Evolutionary conservation across 2,888 invertebrate genomes (phyloP).

Genomic region (Ennomos fuscantarius): DNA sequence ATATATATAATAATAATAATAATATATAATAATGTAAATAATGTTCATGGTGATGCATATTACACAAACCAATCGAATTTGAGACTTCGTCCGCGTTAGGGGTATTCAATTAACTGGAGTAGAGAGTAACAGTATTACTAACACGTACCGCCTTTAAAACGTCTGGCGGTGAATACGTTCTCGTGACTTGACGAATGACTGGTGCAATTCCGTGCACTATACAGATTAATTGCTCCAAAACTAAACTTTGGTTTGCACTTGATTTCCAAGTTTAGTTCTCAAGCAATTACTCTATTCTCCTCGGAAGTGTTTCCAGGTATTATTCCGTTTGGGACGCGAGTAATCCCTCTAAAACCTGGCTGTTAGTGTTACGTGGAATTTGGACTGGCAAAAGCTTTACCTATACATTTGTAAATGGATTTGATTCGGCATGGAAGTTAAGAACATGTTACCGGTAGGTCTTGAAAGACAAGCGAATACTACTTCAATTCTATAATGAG

Average conservation of each 20-base stretch:
- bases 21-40: slow-evolving; percentile 3
- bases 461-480: neutral
- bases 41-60: slow-evolving; percentile 37
- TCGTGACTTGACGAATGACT: slow-evolving; percentile 52
- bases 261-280: slow-evolving; percentile 53
- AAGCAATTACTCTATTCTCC: slow-evolving; percentile 57
- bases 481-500: slow-evolving; percentile 1
- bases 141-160: slow-evolving; percentile 46
- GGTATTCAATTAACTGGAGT: slow-evolving; percentile 61
- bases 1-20: neutral
- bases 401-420: slow-evolving; percentile 28
- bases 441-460: slow-evolving; percentile 7
- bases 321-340: slow-evolving; percentile 22
- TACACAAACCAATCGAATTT: slow-evolving; percentile 50
- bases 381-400: slow-evolving; percentile 19
- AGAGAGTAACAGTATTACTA: slow-evolving; percentile 56
- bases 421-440: slow-evolving; percentile 24
- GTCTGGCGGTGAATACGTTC: slow-evolving; percentile 48
- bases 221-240: slow-evolving; percentile 56
- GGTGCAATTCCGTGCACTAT: slow-evolving; percentile 49
- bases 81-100: slow-evolving; percentile 46
- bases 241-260: slow-evolving; percentile 56
- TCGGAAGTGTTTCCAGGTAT: slow-evolving; percentile 30
- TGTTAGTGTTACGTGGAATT: slow-evolving; percentile 19
- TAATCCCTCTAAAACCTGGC: slow-evolving; percentile 21